Conservation (phyloP, 2,797 vertebrate species). For the Centropyge bicolor region DNA sequence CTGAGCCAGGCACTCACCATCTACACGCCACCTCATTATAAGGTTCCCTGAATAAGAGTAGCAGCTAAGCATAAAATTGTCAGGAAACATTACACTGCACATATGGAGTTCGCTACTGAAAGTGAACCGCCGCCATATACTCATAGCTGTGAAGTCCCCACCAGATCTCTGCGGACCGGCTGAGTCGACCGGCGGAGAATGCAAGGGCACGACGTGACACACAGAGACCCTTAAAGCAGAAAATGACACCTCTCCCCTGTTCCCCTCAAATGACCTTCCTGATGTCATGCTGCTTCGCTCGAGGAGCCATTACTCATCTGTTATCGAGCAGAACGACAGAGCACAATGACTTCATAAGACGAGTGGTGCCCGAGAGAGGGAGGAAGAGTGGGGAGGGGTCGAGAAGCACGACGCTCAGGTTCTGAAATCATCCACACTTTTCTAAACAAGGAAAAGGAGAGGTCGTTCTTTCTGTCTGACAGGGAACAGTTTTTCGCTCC, state of each 20-base stretch:
- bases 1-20: neutral
- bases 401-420: constrained; percentile 25
- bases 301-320: constrained; percentile 68
- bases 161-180: neutral
- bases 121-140: neutral
- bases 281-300: constrained; percentile 65
- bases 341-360: constrained; percentile 72
- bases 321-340: constrained; percentile 61
- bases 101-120: constrained; percentile 8
- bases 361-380: constrained; percentile 58
- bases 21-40: neutral
- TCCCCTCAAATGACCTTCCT: constrained; percentile 58
- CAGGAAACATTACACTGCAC: neutral
- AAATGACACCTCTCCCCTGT: constrained; percentile 59
- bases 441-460: constrained; percentile 34
- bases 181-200: constrained; percentile 20
- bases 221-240: constrained; percentile 28
- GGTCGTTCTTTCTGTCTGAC: constrained; percentile 34
- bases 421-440: constrained; percentile 59
- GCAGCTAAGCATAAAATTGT: constrained; percentile 26
- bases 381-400: constrained; percentile 36
- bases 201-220: constrained; percentile 35
- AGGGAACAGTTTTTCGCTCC: neutral
- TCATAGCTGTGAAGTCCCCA: neutral
- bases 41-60: neutral